phyloP scores from a whole-genome alignment of 2,113 vertebrate genomes.

The Triplophysa rosa region DNA sequence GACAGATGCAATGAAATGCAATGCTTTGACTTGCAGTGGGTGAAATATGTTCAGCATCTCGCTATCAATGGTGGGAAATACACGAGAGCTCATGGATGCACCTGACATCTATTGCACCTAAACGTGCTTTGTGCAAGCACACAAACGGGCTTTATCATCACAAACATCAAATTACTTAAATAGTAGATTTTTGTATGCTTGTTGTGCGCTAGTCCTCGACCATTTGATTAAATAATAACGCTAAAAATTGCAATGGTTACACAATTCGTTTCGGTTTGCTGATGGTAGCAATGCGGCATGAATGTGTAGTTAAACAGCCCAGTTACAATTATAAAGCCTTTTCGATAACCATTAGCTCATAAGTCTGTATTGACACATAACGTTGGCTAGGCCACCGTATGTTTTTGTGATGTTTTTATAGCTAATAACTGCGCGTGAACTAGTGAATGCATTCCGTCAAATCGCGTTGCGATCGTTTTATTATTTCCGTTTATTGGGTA shows the following conservation, averaged over 20 bases:
- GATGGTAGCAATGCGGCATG: not conserved
- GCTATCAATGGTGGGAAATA: constrained; percentile 41
- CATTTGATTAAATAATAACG: not conserved
- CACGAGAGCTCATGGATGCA: constrained; percentile 39
- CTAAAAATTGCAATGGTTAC: not conserved
- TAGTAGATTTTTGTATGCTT: not conserved
- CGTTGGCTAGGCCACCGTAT: not conserved
- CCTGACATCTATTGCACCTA: constrained; percentile 27
- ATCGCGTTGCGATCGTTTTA: not conserved
- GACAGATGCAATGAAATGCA: not conserved
- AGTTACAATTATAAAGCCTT: not conserved
- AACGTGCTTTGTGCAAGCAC: not conserved
- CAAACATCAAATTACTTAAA: not conserved
- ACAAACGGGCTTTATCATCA: not conserved
- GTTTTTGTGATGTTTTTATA: not conserved
- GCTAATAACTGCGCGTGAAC: too few relatives aligned
- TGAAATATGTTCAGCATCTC: constrained; percentile 37
- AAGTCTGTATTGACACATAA: not conserved
- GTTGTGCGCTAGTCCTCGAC: not conserved
- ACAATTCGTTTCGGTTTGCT: not conserved
- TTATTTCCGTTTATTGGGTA: not conserved
- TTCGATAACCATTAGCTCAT: not conserved
- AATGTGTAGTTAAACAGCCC: not conserved
- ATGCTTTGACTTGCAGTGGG: constrained; percentile 29
- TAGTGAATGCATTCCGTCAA: not conserved